Conservation (phyloP, 2,888 invertebrate genomes). For the Microdon myrmicae region DNA sequence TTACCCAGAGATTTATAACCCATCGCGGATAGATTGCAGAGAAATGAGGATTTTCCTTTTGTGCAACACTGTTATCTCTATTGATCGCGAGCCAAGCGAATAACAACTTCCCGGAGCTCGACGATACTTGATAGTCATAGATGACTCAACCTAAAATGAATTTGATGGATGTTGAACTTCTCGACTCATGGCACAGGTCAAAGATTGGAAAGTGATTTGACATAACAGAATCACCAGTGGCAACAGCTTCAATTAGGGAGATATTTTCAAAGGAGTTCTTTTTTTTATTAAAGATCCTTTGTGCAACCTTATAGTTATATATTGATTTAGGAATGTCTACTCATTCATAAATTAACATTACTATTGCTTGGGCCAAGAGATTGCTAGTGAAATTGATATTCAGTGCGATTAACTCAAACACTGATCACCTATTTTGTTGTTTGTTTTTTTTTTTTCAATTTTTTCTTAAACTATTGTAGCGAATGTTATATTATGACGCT, state of each 20-base stretch:
- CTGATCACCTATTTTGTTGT: no score
- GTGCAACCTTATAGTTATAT: no score
- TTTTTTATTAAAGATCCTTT: no score
- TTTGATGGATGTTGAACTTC: conserved; percentile 37
- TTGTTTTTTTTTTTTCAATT: no score
- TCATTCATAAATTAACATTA: no score
- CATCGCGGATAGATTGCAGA: conserved; percentile 12
- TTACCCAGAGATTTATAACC: conserved; percentile 40
- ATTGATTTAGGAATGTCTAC: no score
- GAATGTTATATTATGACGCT: no score
- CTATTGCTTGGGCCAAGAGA: no score
- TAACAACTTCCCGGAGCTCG: conserved; percentile 25
- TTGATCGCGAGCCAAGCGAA: conserved; percentile 28
- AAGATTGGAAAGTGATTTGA: conserved; percentile 23
- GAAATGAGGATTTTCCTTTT: conserved; percentile 13
- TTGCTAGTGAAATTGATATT: no score
- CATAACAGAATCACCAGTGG: no score
- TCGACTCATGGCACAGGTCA: conserved; percentile 44
- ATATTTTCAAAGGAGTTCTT: conserved; percentile 4
- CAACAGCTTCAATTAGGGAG: conserved; percentile 1
- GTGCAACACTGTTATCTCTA: conserved; percentile 32
- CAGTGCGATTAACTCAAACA: no score
- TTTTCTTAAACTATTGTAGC: no score
- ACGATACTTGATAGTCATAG: conserved; percentile 11
- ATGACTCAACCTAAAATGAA: conserved; percentile 25